Evolutionary conservation across 1,140 invertebrate genomes (phyloP).

Genomic region (Neodiprion virginianus): DNA sequence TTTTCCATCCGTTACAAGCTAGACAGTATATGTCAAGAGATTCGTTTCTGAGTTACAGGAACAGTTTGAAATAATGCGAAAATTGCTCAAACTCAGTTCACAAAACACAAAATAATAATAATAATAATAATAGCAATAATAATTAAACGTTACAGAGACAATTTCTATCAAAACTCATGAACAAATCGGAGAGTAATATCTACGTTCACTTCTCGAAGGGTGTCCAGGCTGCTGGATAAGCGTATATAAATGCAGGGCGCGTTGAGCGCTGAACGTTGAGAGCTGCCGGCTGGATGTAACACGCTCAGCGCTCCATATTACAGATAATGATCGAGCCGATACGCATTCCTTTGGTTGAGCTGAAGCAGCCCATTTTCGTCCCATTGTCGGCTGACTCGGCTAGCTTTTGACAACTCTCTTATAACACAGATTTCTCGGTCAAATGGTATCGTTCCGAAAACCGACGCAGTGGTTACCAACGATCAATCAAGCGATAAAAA

Average conservation of each 20-base stretch:
- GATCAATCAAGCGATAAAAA: background rate
- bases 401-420: slow-evolving; percentile 10
- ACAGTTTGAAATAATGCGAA: no score
- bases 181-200: no score
- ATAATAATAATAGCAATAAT: no score
- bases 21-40: no score
- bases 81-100: no score
- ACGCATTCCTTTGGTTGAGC: slow-evolving; percentile 11
- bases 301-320: slow-evolving; percentile 6
- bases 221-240: no score
- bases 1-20: no score
- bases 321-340: slow-evolving; percentile 12
- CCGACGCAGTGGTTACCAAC: background rate
- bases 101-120: no score
- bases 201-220: no score
- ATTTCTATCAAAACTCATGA: no score
- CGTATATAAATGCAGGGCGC: background rate
- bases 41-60: no score
- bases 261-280: background rate
- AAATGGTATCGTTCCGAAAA: background rate
- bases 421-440: background rate
- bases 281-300: background rate
- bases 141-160: no score
- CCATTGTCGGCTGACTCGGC: slow-evolving; percentile 1
- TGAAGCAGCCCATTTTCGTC: background rate